Evolutionary conservation across 2,888 invertebrate species (phyloP).

Genomic region (Mythimna loreyi): DNA sequence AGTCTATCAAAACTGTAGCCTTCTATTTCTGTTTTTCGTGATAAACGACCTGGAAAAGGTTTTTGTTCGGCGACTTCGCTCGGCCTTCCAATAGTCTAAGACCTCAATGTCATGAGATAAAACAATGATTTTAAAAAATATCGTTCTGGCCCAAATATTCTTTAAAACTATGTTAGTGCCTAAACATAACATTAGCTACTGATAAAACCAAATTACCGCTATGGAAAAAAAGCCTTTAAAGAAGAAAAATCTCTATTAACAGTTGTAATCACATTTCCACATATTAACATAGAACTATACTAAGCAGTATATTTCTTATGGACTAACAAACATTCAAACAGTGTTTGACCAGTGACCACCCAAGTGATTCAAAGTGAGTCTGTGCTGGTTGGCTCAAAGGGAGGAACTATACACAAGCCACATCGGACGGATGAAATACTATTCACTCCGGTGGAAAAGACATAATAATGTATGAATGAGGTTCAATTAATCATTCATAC

Average conservation of each 20-base stretch:
- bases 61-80: too few species aligned
- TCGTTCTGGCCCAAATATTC: too few species aligned
- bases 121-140: too few species aligned
- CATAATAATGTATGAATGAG: constrained; percentile 7
- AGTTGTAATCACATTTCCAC: neutral
- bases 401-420: constrained; percentile 5
- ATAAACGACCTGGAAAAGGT: too few species aligned
- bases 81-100: too few species aligned
- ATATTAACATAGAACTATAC: neutral
- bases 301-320: neutral
- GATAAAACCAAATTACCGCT: too few species aligned
- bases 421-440: constrained; percentile 9
- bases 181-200: too few species aligned
- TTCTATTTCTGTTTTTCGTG: too few species aligned
- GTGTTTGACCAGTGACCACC: constrained; percentile 23
- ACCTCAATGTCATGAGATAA: too few species aligned
- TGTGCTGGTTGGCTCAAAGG: constrained; percentile 37
- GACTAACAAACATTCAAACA: constrained; percentile 18
- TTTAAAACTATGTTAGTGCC: too few species aligned
- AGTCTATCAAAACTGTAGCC: too few species aligned
- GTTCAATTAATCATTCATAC: neutral
- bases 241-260: neutral
- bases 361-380: constrained; percentile 25
- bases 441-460: constrained; percentile 4
- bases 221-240: neutral